A percentile compares a stretch with the other conserved stretches of the same genome.
Evolutionary conservation across 2,797 vertebrate species (phyloP).

Genomic region (Synanceia verrucosa): DNA sequence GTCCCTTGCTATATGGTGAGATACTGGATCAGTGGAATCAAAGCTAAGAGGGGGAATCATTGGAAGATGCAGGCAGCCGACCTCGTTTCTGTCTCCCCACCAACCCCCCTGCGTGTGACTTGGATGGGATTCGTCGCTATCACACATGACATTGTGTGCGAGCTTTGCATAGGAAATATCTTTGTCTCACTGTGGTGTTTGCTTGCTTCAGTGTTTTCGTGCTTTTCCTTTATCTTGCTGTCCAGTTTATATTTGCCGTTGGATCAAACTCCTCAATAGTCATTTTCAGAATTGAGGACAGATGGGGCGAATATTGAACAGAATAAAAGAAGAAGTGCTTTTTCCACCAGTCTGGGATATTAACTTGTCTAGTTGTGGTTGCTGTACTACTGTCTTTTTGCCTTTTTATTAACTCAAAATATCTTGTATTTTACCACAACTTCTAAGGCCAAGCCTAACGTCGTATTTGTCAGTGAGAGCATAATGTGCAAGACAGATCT

Average conservation of each 20-base stretch:
- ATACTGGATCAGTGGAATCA: constrained; percentile 86
- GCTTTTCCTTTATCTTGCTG: constrained; percentile 80
- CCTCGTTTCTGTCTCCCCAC: constrained; percentile 76
- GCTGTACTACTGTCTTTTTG: constrained; percentile 59
- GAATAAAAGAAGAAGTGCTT: constrained; percentile 61
- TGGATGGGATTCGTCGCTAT: constrained; percentile 84
- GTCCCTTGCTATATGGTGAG: constrained; percentile 80
- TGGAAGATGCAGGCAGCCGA: constrained; percentile 80
- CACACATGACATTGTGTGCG: constrained; percentile 84
- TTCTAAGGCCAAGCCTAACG: constrained; percentile 68
- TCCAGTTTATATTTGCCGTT: constrained; percentile 80
- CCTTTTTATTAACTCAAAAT: constrained; percentile 74
- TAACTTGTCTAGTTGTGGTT: constrained; percentile 74
- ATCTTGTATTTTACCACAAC: constrained; percentile 69
- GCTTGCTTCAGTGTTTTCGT: constrained; percentile 75
- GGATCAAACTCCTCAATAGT: constrained; percentile 76
- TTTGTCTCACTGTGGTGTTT: constrained; percentile 83
- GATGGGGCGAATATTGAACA: constrained; percentile 77
- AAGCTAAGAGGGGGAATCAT: constrained; percentile 79
- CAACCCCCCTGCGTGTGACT: constrained; percentile 82
- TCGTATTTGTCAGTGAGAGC: constrained; percentile 61
- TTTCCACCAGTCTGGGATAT: constrained; percentile 71
- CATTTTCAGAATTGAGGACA: constrained; percentile 70
- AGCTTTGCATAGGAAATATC: constrained; percentile 89
- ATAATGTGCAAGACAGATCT: constrained; percentile 71